phyloP scores from a whole-genome alignment of 2,113 vertebrate species.

The Benitochromis conjunctus region DNA sequence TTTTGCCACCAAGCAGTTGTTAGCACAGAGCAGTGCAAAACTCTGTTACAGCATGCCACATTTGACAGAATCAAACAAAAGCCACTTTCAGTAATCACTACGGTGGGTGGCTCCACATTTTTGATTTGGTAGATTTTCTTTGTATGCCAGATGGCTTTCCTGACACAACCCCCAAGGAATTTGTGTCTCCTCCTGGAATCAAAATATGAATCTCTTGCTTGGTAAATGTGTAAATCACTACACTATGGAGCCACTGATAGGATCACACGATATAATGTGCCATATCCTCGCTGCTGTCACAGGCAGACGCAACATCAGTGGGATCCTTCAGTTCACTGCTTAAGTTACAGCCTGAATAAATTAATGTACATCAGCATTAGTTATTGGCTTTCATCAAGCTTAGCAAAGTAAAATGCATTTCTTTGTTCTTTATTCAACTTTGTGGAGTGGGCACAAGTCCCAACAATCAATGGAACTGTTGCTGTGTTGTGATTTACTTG shows the following conservation, averaged over 20 bases:
- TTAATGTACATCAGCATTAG: neutral
- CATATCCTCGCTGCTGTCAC: neutral
- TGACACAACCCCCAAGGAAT: neutral
- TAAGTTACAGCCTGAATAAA: neutral
- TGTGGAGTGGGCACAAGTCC: neutral
- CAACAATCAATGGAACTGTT: slow-evolving; percentile 17
- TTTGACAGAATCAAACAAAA: neutral
- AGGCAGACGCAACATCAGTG: neutral
- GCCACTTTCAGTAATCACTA: neutral
- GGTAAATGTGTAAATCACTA: neutral
- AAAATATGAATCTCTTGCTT: neutral
- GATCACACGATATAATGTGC: neutral
- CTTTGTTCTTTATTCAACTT: neutral
- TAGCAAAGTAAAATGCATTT: neutral
- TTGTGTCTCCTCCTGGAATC: neutral
- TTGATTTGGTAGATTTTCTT: neutral
- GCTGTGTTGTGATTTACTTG: slow-evolving; percentile 35
- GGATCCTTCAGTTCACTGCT: neutral
- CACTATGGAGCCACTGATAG: neutral
- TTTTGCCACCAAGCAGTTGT: slow-evolving; percentile 15
- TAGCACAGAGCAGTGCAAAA: neutral
- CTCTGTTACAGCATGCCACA: slow-evolving; percentile 1
- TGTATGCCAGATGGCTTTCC: neutral
- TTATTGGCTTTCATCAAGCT: neutral
- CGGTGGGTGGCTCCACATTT: neutral